phyloP scores from a whole-genome alignment of 2,113 vertebrate genomes.

The Prionailurus bengalensis region DNA sequence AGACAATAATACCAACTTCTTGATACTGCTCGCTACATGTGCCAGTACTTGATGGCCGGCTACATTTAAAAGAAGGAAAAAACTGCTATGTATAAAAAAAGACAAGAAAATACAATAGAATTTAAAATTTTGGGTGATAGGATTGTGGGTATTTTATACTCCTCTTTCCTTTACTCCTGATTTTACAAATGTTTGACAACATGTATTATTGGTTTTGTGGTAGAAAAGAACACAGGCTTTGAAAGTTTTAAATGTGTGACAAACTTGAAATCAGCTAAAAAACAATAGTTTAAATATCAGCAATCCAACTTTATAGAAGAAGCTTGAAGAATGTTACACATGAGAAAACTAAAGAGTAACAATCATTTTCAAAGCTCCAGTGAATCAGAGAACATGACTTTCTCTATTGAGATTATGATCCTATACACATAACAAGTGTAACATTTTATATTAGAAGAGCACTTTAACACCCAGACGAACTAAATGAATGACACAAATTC shows the following conservation, averaged over 20 bases:
- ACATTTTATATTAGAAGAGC: neutral
- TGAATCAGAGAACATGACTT: neutral
- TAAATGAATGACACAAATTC: neutral
- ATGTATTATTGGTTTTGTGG: neutral
- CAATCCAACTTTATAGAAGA: neutral
- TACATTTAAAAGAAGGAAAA: neutral
- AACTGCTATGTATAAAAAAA: neutral
- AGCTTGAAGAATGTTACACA: neutral
- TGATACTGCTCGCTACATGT: neutral
- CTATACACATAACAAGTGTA: neutral
- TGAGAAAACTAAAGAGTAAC: neutral
- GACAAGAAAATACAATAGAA: neutral
- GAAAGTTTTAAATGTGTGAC: neutral
- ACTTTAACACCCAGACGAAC: neutral
- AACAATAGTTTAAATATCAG: neutral
- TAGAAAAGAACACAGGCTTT: neutral
- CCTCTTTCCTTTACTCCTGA: neutral
- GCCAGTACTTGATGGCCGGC: neutral
- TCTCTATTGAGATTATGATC: slow-evolving; percentile 25
- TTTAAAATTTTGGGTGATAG: neutral
- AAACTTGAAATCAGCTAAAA: slow-evolving; percentile 34
- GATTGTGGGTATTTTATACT: neutral
- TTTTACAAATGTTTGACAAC: slow-evolving; percentile 9
- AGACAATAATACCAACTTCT: neutral
- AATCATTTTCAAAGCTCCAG: slow-evolving; percentile 13